Conservation (phyloP, 2,113 vertebrate genomes). For the Ctenodactylus gundi region DNA sequence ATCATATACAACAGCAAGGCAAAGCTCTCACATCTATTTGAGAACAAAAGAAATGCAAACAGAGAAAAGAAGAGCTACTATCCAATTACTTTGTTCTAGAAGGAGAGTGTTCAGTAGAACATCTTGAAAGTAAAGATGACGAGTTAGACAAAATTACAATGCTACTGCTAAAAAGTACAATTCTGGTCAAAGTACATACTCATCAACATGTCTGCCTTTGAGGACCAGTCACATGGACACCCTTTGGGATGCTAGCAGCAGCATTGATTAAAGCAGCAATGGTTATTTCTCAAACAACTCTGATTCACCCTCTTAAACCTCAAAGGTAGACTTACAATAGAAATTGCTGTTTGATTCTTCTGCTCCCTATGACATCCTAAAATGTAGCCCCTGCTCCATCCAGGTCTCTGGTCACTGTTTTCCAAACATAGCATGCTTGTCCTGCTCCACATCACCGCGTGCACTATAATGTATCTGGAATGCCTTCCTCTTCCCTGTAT, state of each 20-base stretch:
- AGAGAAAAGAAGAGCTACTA: slow-evolving; percentile 6
- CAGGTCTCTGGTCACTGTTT: neutral
- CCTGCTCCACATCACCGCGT: neutral
- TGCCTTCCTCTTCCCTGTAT: neutral
- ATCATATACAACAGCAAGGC: neutral
- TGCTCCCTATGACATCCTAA: neutral
- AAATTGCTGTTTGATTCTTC: neutral
- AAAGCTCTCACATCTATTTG: slow-evolving; percentile 39
- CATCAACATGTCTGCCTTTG: neutral
- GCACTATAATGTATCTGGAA: neutral
- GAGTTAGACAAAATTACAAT: slow-evolving; percentile 28
- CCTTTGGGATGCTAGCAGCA: slow-evolving; percentile 15
- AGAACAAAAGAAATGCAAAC: slow-evolving; percentile 58
- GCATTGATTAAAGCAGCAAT: neutral
- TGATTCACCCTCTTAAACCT: neutral
- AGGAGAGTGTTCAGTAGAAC: slow-evolving; percentile 36
- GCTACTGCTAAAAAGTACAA: neutral
- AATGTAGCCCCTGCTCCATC: neutral
- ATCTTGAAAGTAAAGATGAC: slow-evolving; percentile 46
- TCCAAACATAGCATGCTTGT: neutral
- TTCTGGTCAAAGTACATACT: slow-evolving; percentile 23
- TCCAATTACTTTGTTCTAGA: slow-evolving; percentile 45
- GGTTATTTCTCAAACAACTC: neutral
- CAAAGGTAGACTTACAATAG: neutral
- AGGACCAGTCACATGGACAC: neutral